These are phyloP conservation scores for Melipona quadrifasciata DNA, from an alignment of 1,140 invertebrate genomes.

Conservation along the genomic window DNA sequence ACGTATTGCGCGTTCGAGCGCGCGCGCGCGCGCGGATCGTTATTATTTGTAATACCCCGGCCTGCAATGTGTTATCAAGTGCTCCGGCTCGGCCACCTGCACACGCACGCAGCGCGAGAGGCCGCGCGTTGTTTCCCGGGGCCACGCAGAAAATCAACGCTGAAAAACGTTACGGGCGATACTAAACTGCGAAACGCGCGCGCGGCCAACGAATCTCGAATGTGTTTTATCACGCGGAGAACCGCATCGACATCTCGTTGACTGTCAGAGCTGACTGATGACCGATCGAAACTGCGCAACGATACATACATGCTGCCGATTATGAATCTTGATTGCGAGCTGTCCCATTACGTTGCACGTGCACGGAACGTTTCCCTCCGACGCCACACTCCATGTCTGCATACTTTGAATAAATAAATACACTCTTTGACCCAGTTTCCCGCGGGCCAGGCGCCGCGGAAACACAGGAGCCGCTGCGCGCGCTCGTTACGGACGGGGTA, in stretches of 20 bases:
- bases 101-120: not conserved
- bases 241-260: conserved; percentile 60
- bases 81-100: conserved; percentile 10
- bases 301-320: conserved; percentile 49
- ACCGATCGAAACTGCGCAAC: conserved; percentile 59
- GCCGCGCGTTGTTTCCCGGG: not conserved
- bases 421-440: conserved; percentile 22
- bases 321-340: conserved; percentile 42
- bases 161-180: conserved; percentile 56
- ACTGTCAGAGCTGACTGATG: conserved; percentile 56
- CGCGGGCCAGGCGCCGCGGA: not conserved
- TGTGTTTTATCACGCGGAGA: conserved; percentile 63
- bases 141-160: conserved; percentile 48
- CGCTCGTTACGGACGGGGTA: not conserved
- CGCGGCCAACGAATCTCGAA: not conserved
- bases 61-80: conserved; percentile 57
- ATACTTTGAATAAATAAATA: conserved; percentile 29
- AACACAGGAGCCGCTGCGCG: not conserved
- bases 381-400: conserved; percentile 1
- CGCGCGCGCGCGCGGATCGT: conserved; percentile 46
- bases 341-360: conserved; percentile 13
- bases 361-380: conserved; percentile 7
- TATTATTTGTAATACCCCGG: conserved; percentile 60
- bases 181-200: conserved; percentile 61
- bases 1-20: conserved; percentile 20